A percentile compares a stretch with the other conserved stretches of the same genome.
These are phyloP conservation scores for Hylia prasina DNA, from an alignment of 2,113 vertebrate genomes.

Conservation along the genomic window DNA sequence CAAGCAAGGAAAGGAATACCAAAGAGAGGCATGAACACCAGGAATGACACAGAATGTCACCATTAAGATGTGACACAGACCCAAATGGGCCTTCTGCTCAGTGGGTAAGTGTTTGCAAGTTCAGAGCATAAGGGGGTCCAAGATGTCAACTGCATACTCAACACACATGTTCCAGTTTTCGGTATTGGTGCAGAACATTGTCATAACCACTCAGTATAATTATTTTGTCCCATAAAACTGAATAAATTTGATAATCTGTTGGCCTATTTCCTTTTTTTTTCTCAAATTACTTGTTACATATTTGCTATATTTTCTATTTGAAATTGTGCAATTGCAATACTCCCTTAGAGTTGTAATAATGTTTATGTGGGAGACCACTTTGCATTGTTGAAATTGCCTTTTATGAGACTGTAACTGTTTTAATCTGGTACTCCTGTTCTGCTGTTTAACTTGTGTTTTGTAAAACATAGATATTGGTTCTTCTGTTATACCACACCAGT, in stretches of 20 bases:
- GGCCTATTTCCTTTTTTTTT: background rate
- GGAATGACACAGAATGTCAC: background rate
- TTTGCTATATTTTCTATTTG: background rate
- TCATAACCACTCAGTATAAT: background rate
- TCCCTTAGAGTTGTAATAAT: background rate
- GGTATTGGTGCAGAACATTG: background rate
- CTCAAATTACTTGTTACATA: background rate
- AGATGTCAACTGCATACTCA: background rate
- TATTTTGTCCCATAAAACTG: background rate
- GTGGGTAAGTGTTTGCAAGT: background rate
- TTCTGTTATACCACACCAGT: background rate
- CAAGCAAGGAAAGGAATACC: background rate
- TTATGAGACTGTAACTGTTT: background rate
- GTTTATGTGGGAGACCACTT: background rate
- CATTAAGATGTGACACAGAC: background rate
- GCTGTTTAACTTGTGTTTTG: background rate
- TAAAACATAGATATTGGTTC: background rate
- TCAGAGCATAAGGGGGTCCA: background rate
- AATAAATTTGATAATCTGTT: background rate
- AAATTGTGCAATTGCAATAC: background rate
- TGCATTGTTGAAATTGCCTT: background rate
- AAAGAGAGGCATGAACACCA: background rate
- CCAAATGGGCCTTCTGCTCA: background rate
- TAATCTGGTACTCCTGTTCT: background rate
- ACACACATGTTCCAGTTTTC: background rate